A percentile compares a stretch with the other conserved stretches of the same genome.
Conservation (phyloP, 2,797 vertebrate genomes). For the Chlorospingus semifuscus region DNA sequence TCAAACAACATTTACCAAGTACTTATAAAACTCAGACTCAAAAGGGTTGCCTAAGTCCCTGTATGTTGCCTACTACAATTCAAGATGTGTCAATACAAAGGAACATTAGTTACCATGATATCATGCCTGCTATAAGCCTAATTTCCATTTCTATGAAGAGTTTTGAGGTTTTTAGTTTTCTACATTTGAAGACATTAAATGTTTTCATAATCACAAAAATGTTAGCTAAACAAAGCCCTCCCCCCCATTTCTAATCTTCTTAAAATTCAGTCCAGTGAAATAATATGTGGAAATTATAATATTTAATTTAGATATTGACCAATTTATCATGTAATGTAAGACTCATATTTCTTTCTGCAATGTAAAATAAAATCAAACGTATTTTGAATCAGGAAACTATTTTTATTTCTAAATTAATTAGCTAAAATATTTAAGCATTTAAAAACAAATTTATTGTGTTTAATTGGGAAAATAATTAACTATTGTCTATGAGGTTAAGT, state of each 20-base stretch:
- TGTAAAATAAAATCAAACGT: neutral
- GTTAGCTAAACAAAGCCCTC: neutral
- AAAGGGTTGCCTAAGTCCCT: neutral
- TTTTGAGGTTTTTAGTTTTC: neutral
- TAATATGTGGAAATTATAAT: neutral
- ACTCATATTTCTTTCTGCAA: neutral
- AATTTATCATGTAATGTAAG: neutral
- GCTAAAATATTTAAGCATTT: neutral
- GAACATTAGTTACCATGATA: neutral
- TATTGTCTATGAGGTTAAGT: neutral
- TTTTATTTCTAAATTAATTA: neutral
- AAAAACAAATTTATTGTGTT: neutral
- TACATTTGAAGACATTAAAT: neutral
- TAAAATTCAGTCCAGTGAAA: neutral
- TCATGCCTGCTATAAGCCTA: accelerated
- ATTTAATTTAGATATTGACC: neutral
- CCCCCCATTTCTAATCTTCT: neutral
- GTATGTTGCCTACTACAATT: neutral
- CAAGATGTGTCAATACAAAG: neutral
- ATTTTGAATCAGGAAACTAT: neutral
- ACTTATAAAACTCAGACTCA: neutral
- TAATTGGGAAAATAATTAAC: neutral
- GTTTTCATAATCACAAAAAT: neutral
- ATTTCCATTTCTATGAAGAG: neutral
- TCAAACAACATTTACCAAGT: neutral